Evolutionary conservation across 2,113 vertebrate genomes (phyloP).

Genomic region (Phaethon lepturus): DNA sequence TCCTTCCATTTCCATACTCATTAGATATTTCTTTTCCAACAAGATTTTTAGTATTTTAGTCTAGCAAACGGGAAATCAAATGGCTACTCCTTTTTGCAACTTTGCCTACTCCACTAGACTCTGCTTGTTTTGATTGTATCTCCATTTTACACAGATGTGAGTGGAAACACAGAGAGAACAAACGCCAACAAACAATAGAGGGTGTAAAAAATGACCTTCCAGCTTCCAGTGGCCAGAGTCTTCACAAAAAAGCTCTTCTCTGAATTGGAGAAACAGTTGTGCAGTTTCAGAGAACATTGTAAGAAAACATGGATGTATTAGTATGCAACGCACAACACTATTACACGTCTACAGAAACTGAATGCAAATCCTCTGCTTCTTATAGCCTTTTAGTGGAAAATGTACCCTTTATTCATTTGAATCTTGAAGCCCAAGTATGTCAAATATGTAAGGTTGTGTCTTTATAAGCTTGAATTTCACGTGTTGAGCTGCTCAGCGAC

Average conservation of each 20-base stretch:
- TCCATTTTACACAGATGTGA: background rate
- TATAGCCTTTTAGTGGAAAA: background rate
- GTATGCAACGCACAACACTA: fast-evolving
- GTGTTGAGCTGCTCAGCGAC: background rate
- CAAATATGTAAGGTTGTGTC: background rate
- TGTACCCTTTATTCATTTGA: background rate
- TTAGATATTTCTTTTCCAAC: background rate
- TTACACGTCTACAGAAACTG: background rate
- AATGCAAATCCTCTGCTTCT: background rate
- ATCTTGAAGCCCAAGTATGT: background rate
- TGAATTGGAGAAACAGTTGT: background rate
- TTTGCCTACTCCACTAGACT: background rate
- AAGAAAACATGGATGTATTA: background rate
- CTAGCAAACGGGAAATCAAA: background rate
- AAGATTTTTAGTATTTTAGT: background rate
- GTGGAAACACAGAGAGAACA: background rate
- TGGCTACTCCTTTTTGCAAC: background rate
- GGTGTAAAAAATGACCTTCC: background rate
- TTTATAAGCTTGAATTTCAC: background rate
- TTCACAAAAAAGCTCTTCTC: background rate
- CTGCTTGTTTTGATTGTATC: background rate
- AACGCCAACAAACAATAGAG: background rate
- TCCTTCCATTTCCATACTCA: background rate
- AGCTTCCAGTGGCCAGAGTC: background rate
- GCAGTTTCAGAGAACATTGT: background rate